Evolutionary conservation across 2,797 vertebrate genomes (phyloP).

Genomic region (Pangasius macronema): DNA sequence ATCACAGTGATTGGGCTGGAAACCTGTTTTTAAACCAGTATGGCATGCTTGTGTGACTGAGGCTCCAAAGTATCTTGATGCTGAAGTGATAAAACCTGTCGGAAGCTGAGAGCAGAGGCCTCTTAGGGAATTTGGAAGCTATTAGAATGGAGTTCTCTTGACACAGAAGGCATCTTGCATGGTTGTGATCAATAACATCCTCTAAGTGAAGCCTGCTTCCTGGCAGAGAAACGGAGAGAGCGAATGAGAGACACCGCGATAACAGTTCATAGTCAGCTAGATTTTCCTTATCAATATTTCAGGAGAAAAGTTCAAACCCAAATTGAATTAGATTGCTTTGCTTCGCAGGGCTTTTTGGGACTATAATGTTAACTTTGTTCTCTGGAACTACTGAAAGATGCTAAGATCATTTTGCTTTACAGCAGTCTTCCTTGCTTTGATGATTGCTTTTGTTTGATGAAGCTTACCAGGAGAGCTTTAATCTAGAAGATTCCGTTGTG

Average conservation of each 20-base stretch:
- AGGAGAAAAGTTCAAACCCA: conserved; percentile 34
- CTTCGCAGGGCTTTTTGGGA: neutral
- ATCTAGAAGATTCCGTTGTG: conserved; percentile 20
- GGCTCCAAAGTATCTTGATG: conserved; percentile 4
- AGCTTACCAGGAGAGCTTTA: conserved; percentile 1
- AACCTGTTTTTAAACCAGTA: conserved; percentile 41
- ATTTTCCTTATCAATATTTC: conserved; percentile 58
- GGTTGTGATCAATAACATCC: conserved; percentile 56
- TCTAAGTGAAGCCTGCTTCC: conserved; percentile 56
- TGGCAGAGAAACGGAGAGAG: conserved; percentile 30
- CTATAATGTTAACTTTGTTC: conserved; percentile 9
- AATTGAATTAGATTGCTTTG: conserved; percentile 31
- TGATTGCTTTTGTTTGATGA: neutral
- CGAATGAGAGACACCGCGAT: conserved; percentile 29
- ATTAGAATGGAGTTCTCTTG: conserved; percentile 55
- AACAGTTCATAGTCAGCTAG: conserved; percentile 44
- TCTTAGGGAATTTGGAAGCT: conserved; percentile 43
- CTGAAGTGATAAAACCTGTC: conserved; percentile 5
- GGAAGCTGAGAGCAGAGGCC: conserved; percentile 15
- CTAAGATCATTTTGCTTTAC: neutral
- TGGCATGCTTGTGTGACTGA: conserved; percentile 17
- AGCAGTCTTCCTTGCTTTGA: conserved; percentile 4
- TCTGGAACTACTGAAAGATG: neutral
- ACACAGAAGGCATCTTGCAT: conserved; percentile 43
- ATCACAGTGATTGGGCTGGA: neutral